A percentile compares a stretch with the other conserved stretches of the same genome.
phyloP scores from a whole-genome alignment of 2,888 invertebrate species.

The Subacronicta megacephala region DNA sequence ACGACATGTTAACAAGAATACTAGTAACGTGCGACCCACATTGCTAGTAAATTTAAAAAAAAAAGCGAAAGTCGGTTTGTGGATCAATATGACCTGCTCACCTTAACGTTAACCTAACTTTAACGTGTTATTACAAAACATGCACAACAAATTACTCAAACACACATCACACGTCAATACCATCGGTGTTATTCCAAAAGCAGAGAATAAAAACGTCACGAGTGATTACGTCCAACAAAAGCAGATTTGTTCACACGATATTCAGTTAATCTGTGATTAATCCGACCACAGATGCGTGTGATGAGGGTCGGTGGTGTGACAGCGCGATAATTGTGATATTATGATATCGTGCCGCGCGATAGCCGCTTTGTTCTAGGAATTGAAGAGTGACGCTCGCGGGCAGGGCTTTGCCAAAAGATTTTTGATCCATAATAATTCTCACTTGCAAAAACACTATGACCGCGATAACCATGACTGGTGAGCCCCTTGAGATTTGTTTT shows the following conservation, averaged over 20 bases:
- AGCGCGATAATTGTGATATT: conserved; percentile 83
- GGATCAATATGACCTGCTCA: too few relatives aligned
- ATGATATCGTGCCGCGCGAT: conserved; percentile 64
- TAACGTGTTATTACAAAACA: not conserved
- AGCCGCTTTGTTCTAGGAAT: conserved; percentile 40
- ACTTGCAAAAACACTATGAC: too few relatives aligned
- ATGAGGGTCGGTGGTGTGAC: conserved; percentile 81
- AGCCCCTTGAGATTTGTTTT: too few relatives aligned
- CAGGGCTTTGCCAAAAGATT: conserved; percentile 15
- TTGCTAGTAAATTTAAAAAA: too few relatives aligned
- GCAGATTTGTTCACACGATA: conserved; percentile 73
- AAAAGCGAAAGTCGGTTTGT: too few relatives aligned
- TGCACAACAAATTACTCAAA: not conserved
- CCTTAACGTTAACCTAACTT: too few relatives aligned
- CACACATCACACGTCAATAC: conserved; percentile 30
- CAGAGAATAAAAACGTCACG: conserved; percentile 68
- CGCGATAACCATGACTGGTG: too few relatives aligned
- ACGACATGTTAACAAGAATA: too few relatives aligned
- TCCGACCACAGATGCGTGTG: conserved; percentile 79
- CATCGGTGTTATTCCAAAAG: conserved; percentile 40
- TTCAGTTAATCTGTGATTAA: conserved; percentile 80
- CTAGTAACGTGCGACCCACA: too few relatives aligned
- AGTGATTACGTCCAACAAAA: conserved; percentile 70
- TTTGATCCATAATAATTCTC: conserved; percentile 1
- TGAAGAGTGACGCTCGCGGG: conserved; percentile 1